phyloP scores from a whole-genome alignment of 2,888 invertebrate genomes.

The Caenorhabditis sp. region DNA sequence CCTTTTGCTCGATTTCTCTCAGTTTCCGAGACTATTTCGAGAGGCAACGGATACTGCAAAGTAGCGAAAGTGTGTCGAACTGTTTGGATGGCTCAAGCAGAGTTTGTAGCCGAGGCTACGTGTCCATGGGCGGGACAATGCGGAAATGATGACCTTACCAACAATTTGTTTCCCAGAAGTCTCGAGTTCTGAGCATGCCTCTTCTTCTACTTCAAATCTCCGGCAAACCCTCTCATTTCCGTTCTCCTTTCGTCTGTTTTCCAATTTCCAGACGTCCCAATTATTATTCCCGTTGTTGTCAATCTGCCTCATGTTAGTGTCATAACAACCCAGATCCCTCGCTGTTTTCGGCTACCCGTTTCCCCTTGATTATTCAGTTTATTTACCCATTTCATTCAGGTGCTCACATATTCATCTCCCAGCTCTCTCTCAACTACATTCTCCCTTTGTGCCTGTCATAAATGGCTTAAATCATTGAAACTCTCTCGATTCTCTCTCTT shows the following conservation, averaged over 20 bases:
- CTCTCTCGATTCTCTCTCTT: background rate
- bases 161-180: too few relatives aligned
- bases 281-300: background rate
- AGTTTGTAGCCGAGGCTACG: slow-evolving; percentile 46
- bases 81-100: slow-evolving; percentile 34
- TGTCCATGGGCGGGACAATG: background rate
- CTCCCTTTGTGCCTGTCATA: background rate
- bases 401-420: slow-evolving; percentile 7
- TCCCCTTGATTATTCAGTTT: background rate
- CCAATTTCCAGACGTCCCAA: slow-evolving; percentile 19
- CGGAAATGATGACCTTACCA: background rate
- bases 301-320: background rate
- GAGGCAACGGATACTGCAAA: slow-evolving; percentile 13
- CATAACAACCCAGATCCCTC: slow-evolving; percentile 26
- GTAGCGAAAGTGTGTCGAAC: slow-evolving; percentile 29
- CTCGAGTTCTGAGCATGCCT: too few relatives aligned
- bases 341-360: slow-evolving; percentile 12
- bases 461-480: background rate
- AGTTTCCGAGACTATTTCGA: slow-evolving; percentile 23
- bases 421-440: background rate
- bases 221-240: too few relatives aligned
- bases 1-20: slow-evolving; percentile 25
- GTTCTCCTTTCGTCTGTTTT: too few relatives aligned
- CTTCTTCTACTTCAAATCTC: background rate
- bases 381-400: slow-evolving; percentile 2